Evolutionary conservation across 1,140 invertebrate genomes (phyloP).

Genomic region (honey bee (Apis mellifera)): Amel_HAv3.1 CM009936.2:17640001-17640500

Average conservation of each 20-base stretch:
- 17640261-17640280: constrained; percentile 71
- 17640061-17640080: constrained; percentile 72
- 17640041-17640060: constrained; percentile 80
- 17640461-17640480: too few species aligned
- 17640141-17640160: constrained; percentile 27
- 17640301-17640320: constrained; percentile 55
- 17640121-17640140: constrained; percentile 5
- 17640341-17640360: constrained; percentile 58
- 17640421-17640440: too few species aligned
- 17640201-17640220: constrained; percentile 82
- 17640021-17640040: constrained; percentile 81
- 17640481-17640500: constrained; percentile 29
- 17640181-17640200: constrained; percentile 81
- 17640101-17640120: constrained; percentile 78
- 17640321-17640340: constrained; percentile 30
- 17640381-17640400: too few species aligned
- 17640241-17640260: constrained; percentile 80
- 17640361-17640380: constrained; percentile 39
- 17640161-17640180: constrained; percentile 77
- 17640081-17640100: constrained; percentile 82
- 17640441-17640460: too few species aligned
- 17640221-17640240: constrained; percentile 81
- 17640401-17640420: too few species aligned
- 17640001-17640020: constrained; percentile 71
- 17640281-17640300: constrained; percentile 58